These are phyloP conservation scores for Anthophora plumipes DNA, from an alignment of 2,888 invertebrate genomes.

Conservation along the genomic window DNA sequence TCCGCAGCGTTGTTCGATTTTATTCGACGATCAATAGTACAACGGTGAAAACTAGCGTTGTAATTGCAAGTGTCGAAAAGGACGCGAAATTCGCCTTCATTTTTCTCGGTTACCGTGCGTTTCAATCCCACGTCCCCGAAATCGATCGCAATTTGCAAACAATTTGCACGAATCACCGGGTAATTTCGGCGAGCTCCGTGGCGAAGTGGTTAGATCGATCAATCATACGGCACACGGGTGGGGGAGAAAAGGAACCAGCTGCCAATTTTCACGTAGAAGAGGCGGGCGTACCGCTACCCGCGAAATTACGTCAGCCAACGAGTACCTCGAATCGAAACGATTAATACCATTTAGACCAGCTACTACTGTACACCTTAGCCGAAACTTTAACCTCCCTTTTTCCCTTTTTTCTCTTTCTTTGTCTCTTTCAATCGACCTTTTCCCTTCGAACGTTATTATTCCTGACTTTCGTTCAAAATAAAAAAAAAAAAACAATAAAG, in stretches of 20 bases:
- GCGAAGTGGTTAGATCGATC: slow-evolving; percentile 54
- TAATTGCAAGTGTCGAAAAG: neutral
- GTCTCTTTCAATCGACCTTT: neutral
- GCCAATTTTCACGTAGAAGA: slow-evolving; percentile 43
- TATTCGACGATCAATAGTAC: neutral
- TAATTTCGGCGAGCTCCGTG: slow-evolving; percentile 57
- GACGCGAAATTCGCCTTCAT: neutral
- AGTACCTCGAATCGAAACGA: slow-evolving; percentile 23
- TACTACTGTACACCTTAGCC: neutral
- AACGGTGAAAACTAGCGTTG: neutral
- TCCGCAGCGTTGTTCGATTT: neutral
- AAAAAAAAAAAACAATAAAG: too few species aligned
- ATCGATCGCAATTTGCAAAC: slow-evolving; percentile 69
- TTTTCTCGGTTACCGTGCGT: slow-evolving; percentile 38
- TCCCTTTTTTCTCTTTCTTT: too few species aligned
- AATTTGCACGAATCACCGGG: slow-evolving; percentile 69
- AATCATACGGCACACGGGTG: slow-evolving; percentile 46
- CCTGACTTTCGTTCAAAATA: too few species aligned
- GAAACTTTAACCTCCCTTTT: neutral
- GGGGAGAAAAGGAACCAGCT: slow-evolving; percentile 12
- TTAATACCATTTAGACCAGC: slow-evolving; percentile 34
- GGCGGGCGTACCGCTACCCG: neutral
- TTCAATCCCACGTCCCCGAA: slow-evolving; percentile 47
- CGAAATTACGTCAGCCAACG: slow-evolving; percentile 4
- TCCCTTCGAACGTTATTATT: neutral